phyloP scores from a whole-genome alignment of 2,888 invertebrate species.

The Physocephala rufipes region DNA sequence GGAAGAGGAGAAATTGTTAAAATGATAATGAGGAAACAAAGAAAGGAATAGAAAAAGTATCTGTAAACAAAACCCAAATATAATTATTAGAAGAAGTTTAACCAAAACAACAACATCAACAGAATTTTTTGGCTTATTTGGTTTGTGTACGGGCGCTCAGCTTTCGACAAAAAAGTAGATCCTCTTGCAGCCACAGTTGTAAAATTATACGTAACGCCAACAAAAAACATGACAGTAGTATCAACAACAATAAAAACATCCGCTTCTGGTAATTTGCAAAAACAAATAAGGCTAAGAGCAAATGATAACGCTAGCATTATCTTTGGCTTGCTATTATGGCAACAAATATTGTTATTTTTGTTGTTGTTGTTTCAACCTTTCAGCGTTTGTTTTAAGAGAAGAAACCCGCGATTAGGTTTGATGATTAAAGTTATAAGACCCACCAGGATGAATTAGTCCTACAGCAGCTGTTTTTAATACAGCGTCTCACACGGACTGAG shows the following conservation, averaged over 20 bases:
- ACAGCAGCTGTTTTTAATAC: neutral
- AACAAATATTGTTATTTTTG: conserved; percentile 6
- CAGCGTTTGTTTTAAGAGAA: conserved; percentile 28
- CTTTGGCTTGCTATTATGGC: conserved; percentile 9
- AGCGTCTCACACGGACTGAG: neutral
- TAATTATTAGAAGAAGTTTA: neutral
- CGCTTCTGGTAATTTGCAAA: too few species aligned
- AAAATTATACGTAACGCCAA: conserved; percentile 4
- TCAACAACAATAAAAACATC: conserved; percentile 37
- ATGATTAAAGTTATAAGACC: conserved; percentile 33
- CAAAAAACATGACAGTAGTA: neutral
- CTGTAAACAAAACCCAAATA: neutral
- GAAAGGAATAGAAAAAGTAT: neutral
- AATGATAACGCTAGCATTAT: conserved; percentile 14
- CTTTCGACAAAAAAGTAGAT: conserved; percentile 34
- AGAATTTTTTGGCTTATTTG: too few species aligned
- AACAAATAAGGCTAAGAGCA: neutral
- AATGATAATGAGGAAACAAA: neutral
- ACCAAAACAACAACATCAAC: neutral
- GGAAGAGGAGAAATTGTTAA: neutral
- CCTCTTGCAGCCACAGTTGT: conserved; percentile 49
- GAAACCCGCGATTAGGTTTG: conserved; percentile 28
- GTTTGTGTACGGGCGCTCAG: neutral
- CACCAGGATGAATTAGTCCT: conserved; percentile 29
- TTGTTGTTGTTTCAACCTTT: neutral